phyloP scores from a whole-genome alignment of 2,113 vertebrate genomes.

The Anolis sagrei region DNA sequence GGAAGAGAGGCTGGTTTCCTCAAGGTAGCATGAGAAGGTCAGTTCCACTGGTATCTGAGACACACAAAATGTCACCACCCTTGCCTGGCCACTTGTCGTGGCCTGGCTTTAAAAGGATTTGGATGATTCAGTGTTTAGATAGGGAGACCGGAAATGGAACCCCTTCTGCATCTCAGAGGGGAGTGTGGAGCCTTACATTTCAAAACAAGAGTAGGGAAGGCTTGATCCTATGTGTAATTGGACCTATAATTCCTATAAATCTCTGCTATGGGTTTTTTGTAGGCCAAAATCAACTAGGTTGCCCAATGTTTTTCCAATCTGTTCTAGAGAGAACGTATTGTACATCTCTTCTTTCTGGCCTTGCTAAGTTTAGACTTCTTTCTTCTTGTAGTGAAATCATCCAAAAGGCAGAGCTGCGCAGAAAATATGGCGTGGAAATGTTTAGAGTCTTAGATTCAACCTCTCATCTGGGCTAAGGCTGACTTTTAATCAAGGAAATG shows the following conservation, averaged over 20 bases:
- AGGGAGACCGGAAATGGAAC: not conserved
- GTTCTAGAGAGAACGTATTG: too few species aligned
- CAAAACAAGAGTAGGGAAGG: not conserved
- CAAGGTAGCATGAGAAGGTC: not conserved
- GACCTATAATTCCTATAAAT: not conserved
- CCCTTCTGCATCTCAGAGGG: not conserved
- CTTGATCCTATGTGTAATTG: not conserved
- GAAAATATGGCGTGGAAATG: not conserved
- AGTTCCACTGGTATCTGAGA: not conserved
- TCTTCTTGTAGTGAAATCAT: not conserved
- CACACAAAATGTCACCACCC: not conserved
- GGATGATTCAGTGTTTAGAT: not conserved
- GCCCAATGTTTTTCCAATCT: too few species aligned
- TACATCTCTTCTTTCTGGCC: not conserved
- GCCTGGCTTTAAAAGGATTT: too few species aligned
- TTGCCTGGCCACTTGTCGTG: not conserved
- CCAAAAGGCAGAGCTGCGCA: not conserved
- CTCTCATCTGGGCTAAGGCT: not conserved
- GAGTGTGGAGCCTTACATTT: not conserved
- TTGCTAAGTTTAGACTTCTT: not conserved
- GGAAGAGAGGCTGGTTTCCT: not conserved
- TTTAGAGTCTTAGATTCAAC: not conserved
- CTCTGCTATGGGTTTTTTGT: not conserved
- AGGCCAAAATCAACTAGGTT: too few species aligned
- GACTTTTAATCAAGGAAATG: not conserved